These are phyloP conservation scores for Scytalopus superciliaris DNA, from an alignment of 2,113 vertebrate genomes.

Conservation along the genomic window DNA sequence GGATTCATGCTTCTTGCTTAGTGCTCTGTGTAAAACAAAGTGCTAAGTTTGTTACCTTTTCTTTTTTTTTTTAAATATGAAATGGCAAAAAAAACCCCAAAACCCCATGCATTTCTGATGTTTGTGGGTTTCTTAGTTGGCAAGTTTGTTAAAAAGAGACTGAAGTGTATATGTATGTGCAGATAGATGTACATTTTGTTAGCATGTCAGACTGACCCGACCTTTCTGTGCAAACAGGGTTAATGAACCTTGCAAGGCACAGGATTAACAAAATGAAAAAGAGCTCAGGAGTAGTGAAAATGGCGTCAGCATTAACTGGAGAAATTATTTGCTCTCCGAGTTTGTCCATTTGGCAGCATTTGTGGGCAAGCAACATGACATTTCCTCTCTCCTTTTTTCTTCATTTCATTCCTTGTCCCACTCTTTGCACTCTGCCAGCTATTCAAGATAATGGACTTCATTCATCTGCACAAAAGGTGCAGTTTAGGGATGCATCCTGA, in stretches of 20 bases:
- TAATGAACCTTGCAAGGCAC: constrained; percentile 57
- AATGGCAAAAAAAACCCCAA: neutral
- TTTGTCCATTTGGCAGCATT: constrained; percentile 38
- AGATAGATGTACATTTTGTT: neutral
- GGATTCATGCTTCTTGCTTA: neutral
- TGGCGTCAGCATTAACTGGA: neutral
- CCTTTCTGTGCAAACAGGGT: constrained; percentile 34
- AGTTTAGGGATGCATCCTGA: neutral
- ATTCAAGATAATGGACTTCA: neutral
- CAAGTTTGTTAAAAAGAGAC: neutral
- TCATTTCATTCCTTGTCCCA: neutral
- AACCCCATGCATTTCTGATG: fast-evolving
- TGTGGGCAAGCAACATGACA: neutral
- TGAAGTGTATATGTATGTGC: neutral
- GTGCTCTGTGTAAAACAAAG: neutral
- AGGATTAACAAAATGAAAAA: constrained; percentile 27
- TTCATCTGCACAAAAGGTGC: neutral
- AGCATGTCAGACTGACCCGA: constrained; percentile 18
- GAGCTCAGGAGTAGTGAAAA: constrained; percentile 12
- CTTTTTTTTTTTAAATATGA: neutral
- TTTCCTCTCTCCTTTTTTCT: constrained; percentile 6
- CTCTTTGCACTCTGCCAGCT: constrained; percentile 4
- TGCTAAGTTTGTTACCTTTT: neutral
- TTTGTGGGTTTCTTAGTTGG: neutral
- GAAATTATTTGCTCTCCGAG: constrained; percentile 18